Conservation (phyloP, 2,888 invertebrate genomes). For the Latheticus oryzae region DNA sequence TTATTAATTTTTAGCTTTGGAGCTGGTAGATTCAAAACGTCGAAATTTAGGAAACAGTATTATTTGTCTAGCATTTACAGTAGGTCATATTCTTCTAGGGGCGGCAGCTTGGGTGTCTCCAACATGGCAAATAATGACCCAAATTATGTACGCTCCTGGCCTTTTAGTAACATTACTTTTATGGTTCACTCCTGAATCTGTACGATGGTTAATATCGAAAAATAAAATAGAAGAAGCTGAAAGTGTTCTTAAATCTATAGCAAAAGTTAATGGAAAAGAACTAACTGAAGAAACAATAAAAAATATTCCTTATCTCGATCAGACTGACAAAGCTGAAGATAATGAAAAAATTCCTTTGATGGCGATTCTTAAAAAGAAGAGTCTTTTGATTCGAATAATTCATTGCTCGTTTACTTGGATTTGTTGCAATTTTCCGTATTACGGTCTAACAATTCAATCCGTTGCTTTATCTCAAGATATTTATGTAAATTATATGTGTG, state of each 20-base stretch:
- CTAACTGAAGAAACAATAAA: conserved; percentile 60
- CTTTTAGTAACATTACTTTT: conserved; percentile 75
- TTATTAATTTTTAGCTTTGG: conserved; percentile 70
- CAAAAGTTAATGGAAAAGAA: conserved; percentile 71
- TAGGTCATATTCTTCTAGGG: conserved; percentile 75
- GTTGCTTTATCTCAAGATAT: conserved; percentile 79
- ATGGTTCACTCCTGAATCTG: conserved; percentile 76
- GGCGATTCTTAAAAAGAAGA: conserved; percentile 27
- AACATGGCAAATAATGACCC: conserved; percentile 75
- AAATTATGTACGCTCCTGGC: conserved; percentile 75
- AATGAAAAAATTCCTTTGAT: conserved; percentile 22
- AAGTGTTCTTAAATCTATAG: conserved; percentile 71
- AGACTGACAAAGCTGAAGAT: conserved; percentile 22
- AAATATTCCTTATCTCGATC: conserved; percentile 26
- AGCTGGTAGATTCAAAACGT: conserved; percentile 76
- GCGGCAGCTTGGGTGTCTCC: conserved; percentile 73
- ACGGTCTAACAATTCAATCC: conserved; percentile 81
- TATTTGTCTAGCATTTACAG: conserved; percentile 74
- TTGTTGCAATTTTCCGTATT: conserved; percentile 80
- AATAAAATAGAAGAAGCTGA: conserved; percentile 69
- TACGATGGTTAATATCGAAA: conserved; percentile 78
- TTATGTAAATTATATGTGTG: conserved; percentile 79
- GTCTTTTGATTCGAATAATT: conserved; percentile 67
- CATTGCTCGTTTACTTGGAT: conserved; percentile 82
- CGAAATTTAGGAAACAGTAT: conserved; percentile 77